A percentile compares a stretch with the other conserved stretches of the same genome.
These are phyloP conservation scores for Drosophila santomea DNA, from an alignment of 1,140 invertebrate genomes.

Conservation along the genomic window DNA sequence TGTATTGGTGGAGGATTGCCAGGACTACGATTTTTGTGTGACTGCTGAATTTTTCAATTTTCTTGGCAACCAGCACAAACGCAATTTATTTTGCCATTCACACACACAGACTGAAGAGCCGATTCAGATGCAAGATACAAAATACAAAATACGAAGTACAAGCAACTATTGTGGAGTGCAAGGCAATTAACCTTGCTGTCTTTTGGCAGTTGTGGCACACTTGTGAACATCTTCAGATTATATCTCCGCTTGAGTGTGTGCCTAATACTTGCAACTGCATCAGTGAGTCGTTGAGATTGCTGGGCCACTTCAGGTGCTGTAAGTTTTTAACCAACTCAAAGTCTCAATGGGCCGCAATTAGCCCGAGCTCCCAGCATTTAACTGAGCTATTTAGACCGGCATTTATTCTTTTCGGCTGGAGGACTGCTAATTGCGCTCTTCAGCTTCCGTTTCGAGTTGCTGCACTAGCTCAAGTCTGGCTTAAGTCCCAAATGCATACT, in stretches of 20 bases:
- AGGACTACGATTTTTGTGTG: not conserved
- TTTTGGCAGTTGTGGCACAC: conserved; percentile 73
- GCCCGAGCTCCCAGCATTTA: conserved; percentile 54
- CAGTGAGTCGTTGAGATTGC: conserved; percentile 37
- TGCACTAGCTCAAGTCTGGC: conserved; percentile 43
- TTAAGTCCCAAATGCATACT: conserved; percentile 20
- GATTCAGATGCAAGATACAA: conserved; percentile 39
- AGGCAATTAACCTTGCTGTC: conserved; percentile 80
- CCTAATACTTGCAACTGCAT: conserved; percentile 2
- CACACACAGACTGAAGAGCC: conserved; percentile 18
- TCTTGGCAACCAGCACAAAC: conserved; percentile 67
- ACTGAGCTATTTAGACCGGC: conserved; percentile 51
- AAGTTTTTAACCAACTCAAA: conserved; percentile 57
- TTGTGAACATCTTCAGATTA: conserved; percentile 75
- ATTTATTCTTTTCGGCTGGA: conserved; percentile 41
- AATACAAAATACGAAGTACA: conserved; percentile 24
- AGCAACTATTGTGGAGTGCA: conserved; percentile 48
- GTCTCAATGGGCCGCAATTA: conserved; percentile 77
- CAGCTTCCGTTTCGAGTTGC: conserved; percentile 39
- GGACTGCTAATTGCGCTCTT: conserved; percentile 74
- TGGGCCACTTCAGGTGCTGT: conserved; percentile 41
- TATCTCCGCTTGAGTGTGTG: conserved; percentile 42
- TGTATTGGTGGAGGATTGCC: no score
- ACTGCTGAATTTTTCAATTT: conserved; percentile 73
- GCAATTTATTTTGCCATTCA: conserved; percentile 66